These are phyloP conservation scores for Ceratitis capitata DNA, from an alignment of 1,140 invertebrate genomes.

Conservation along the genomic window DNA sequence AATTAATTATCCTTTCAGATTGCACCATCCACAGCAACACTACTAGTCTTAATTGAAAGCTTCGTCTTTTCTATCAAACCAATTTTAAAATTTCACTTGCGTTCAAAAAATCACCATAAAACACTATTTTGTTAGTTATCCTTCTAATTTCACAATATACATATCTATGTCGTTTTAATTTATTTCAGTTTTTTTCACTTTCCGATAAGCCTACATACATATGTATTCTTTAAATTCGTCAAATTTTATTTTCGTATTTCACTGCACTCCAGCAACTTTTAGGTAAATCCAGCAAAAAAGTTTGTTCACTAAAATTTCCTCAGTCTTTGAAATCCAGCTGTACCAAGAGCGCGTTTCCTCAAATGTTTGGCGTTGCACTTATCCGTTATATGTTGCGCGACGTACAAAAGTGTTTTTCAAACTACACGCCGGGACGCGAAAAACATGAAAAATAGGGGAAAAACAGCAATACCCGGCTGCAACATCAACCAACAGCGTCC, in stretches of 20 bases:
- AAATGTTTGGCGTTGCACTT: background rate
- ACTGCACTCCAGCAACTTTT: background rate
- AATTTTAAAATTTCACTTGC: background rate
- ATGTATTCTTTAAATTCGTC: too few relatives aligned
- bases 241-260: background rate
- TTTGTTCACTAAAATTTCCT: background rate
- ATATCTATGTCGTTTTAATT: background rate
- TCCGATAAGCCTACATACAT: background rate
- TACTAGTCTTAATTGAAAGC: background rate
- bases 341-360: background rate
- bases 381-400: slow-evolving; percentile 12
- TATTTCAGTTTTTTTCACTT: background rate
- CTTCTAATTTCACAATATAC: background rate
- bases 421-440: slow-evolving; percentile 40
- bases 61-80: background rate
- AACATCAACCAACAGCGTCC: background rate
- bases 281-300: background rate
- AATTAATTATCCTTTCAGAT: background rate
- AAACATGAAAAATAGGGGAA: slow-evolving; percentile 38
- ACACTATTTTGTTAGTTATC: background rate
- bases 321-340: background rate
- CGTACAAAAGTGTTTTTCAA: slow-evolving; percentile 41
- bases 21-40: background rate
- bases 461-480: background rate
- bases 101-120: background rate